Percentiles rank a stretch among this genome's conserved stretches.
Evolutionary conservation across 2,888 invertebrate species (phyloP).

Genomic region (Reticulitermes lucifugus): DNA sequence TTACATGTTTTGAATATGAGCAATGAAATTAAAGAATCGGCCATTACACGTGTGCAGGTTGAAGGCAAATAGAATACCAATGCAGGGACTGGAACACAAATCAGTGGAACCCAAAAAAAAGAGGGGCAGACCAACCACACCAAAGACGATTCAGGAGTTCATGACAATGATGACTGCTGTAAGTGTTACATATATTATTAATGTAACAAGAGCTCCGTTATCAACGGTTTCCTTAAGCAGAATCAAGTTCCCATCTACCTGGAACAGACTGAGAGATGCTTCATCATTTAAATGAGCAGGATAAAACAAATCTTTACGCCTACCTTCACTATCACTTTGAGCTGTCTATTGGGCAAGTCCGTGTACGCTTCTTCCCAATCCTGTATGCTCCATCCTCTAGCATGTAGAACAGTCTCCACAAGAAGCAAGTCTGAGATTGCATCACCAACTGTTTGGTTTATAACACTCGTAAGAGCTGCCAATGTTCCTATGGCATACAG

Average conservation of each 20-base stretch:
- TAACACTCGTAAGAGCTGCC: slow-evolving; percentile 80
- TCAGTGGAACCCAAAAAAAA: too few species aligned
- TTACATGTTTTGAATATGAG: too few species aligned
- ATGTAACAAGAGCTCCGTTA: not conserved
- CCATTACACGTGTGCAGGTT: too few species aligned
- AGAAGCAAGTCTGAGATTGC: slow-evolving; percentile 95
- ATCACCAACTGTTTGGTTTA: slow-evolving; percentile 96
- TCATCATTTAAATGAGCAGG: too few species aligned
- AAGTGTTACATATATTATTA: not conserved
- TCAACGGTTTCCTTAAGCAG: too few species aligned
- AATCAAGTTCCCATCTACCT: too few species aligned
- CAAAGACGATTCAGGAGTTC: too few species aligned
- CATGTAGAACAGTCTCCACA: slow-evolving; percentile 90
- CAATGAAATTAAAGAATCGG: too few species aligned
- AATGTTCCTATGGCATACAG: slow-evolving; percentile 74
- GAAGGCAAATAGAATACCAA: too few species aligned
- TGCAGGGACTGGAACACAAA: too few species aligned
- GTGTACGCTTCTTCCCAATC: slow-evolving; percentile 87
- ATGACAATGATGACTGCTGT: not conserved
- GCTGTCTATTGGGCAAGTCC: slow-evolving; percentile 88
- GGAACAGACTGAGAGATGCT: too few species aligned
- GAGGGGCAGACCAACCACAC: too few species aligned
- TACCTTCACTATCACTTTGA: slow-evolving; percentile 87
- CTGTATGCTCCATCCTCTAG: slow-evolving; percentile 80
- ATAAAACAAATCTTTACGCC: not conserved